These are phyloP conservation scores for Tenebrosternarchus preto DNA, from an alignment of 2,113 vertebrate species.

Conservation along the genomic window DNA sequence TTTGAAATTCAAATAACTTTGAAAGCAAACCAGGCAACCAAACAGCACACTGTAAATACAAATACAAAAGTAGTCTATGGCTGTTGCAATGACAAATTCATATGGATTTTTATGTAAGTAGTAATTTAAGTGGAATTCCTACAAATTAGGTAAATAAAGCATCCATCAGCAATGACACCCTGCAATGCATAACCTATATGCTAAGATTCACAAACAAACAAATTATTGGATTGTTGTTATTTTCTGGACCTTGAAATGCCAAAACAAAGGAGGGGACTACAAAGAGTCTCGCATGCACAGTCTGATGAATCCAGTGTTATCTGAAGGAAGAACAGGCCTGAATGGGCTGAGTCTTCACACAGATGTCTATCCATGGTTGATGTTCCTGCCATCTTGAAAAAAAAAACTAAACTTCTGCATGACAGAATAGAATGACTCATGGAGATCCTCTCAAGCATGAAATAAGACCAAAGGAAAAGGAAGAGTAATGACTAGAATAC, in stretches of 20 bases:
- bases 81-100: too few relatives aligned
- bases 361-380: conserved; percentile 1
- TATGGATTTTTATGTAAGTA: too few relatives aligned
- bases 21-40: too few relatives aligned
- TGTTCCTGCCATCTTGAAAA: conserved; percentile 14
- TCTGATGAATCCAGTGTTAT: conserved; percentile 31
- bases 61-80: too few relatives aligned
- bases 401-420: conserved; percentile 6
- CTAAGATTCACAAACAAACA: neutral
- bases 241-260: neutral
- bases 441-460: neutral
- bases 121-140: too few relatives aligned
- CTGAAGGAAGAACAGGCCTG: conserved; percentile 19
- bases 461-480: conserved; percentile 19
- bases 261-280: conserved; percentile 13
- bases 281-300: neutral
- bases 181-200: neutral
- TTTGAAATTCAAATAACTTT: too few relatives aligned
- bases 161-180: too few relatives aligned
- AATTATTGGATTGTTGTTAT: conserved; percentile 24
- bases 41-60: too few relatives aligned
- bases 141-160: too few relatives aligned
- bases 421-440: conserved; percentile 15
- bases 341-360: neutral
- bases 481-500: neutral